Conservation (phyloP, 2,888 invertebrate species). For the Petrolisthes cinctipes region DNA sequence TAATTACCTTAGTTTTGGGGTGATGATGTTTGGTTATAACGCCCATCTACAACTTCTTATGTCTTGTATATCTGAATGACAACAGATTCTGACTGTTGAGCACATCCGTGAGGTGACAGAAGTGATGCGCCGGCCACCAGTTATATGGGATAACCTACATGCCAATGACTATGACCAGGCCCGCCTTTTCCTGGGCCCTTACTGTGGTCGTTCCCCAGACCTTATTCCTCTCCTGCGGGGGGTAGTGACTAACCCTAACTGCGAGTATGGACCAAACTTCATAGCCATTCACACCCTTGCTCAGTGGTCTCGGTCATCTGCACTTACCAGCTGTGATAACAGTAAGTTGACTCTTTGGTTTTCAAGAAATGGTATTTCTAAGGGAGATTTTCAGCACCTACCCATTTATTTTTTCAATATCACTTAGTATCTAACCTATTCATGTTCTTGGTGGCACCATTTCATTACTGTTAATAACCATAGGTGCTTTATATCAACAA, state of each 20-base stretch:
- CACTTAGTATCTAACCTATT: too few relatives aligned
- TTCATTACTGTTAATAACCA: too few relatives aligned
- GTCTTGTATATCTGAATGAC: slow-evolving; percentile 3
- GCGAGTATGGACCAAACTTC: slow-evolving; percentile 98
- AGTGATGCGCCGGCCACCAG: slow-evolving; percentile 88
- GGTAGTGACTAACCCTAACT: slow-evolving; percentile 97
- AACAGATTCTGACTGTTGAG: slow-evolving; percentile 83
- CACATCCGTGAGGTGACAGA: slow-evolving; percentile 93
- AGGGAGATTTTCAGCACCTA: too few relatives aligned
- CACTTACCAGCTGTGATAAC: slow-evolving; percentile 61
- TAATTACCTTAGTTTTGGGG: too few relatives aligned
- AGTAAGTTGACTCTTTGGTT: slow-evolving; percentile 39
- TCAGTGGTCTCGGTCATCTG: slow-evolving; percentile 81
- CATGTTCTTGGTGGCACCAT: too few relatives aligned
- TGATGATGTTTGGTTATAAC: background rate
- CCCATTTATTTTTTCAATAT: too few relatives aligned
- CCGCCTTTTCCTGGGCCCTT: slow-evolving; percentile 89
- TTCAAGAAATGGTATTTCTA: too few relatives aligned
- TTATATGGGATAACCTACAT: slow-evolving; percentile 99
- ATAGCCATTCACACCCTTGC: slow-evolving; percentile 94
- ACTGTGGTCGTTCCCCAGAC: slow-evolving; percentile 82
- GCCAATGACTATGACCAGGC: slow-evolving; percentile 99
- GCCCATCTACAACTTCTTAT: slow-evolving; percentile 73
- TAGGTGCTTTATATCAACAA: too few relatives aligned
- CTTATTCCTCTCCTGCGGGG: slow-evolving; percentile 91